Percentiles rank a stretch among this genome's conserved stretches.
These are phyloP conservation scores for Taxidea taxus DNA, from an alignment of 2,113 vertebrate species.

Conservation along the genomic window DNA sequence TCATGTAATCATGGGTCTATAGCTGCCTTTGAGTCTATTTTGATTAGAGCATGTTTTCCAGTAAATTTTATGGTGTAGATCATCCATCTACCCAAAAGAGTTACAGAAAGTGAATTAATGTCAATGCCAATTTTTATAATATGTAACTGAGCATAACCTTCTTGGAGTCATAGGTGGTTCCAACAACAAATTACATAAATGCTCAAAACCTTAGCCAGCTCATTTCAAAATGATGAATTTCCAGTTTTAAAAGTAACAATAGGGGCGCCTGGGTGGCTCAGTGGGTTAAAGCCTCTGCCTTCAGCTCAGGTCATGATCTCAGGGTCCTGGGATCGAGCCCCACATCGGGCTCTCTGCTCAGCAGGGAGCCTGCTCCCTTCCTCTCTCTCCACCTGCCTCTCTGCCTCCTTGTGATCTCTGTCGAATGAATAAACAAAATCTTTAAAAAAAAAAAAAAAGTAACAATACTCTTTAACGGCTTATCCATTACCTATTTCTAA, in stretches of 20 bases:
- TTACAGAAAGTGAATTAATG: slow-evolving; percentile 40
- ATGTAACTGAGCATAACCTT: slow-evolving; percentile 51
- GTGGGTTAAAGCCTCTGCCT: no score
- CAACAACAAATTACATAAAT: slow-evolving; percentile 33
- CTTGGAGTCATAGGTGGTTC: not conserved
- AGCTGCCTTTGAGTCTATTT: not conserved
- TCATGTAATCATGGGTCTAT: not conserved
- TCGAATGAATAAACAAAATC: no score
- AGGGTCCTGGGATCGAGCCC: no score
- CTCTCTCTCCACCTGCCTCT: no score
- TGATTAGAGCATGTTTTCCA: slow-evolving; percentile 33
- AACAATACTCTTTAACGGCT: not conserved
- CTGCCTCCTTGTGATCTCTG: no score
- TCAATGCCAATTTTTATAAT: slow-evolving; percentile 51
- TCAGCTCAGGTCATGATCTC: no score
- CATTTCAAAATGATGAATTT: slow-evolving; percentile 31
- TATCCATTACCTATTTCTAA: not conserved
- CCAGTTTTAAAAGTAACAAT: slow-evolving; percentile 16
- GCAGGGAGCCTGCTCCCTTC: no score
- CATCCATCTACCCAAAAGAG: slow-evolving; percentile 10
- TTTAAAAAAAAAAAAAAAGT: no score
- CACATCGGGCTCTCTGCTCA: no score
- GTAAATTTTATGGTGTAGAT: not conserved
- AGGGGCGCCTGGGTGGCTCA: no score
- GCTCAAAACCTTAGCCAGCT: not conserved